Evolutionary conservation across 2,113 vertebrate species (phyloP).

Genomic region (Sakesphorus luctuosus): DNA sequence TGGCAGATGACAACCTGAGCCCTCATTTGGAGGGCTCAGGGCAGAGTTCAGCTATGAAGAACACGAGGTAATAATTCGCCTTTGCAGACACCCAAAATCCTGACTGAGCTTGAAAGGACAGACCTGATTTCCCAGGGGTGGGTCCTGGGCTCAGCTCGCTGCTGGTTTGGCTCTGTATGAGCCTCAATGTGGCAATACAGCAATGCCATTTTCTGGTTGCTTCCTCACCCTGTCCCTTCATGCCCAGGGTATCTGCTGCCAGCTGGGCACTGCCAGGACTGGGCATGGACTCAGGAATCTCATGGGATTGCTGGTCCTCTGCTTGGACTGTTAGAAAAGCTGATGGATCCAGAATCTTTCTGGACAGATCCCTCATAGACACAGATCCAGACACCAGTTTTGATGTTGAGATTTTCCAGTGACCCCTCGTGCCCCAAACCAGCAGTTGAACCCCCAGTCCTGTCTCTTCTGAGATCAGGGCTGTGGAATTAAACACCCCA

Average conservation of each 20-base stretch:
- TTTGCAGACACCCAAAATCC: not conserved
- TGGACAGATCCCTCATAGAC: not conserved
- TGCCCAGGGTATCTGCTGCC: not conserved
- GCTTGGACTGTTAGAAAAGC: not conserved
- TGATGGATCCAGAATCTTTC: not conserved
- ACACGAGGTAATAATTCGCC: not conserved
- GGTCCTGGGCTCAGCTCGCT: not conserved
- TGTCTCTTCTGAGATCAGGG: not conserved
- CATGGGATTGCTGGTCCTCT: not conserved
- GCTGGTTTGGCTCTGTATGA: not conserved
- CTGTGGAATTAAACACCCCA: not conserved
- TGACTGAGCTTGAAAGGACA: fast-evolving
- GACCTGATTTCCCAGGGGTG: fast-evolving
- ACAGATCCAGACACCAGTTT: not conserved
- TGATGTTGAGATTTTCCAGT: not conserved
- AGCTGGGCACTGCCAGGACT: not conserved
- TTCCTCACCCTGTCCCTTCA: not conserved
- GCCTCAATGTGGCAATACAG: fast-evolving
- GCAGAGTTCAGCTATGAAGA: not conserved
- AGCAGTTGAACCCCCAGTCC: not conserved
- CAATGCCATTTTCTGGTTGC: fast-evolving
- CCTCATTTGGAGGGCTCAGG: not conserved
- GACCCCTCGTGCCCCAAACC: fast-evolving
- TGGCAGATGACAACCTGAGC: not conserved
- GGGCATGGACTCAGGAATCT: not conserved